phyloP scores from a whole-genome alignment of 2,888 invertebrate genomes.

The Lycaena phlaeas region DNA sequence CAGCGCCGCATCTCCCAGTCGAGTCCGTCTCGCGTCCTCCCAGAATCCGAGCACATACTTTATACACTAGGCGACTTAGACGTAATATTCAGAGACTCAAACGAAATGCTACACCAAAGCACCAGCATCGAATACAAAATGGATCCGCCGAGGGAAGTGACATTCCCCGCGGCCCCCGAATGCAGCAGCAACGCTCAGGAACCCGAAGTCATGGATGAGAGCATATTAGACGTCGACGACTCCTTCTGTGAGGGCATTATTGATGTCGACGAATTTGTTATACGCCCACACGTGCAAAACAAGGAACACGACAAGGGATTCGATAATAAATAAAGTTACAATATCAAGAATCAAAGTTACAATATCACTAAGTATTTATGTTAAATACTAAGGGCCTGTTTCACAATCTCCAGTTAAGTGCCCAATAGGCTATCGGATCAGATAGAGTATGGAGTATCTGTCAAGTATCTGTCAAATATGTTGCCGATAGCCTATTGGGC shows the following conservation, averaged over 20 bases:
- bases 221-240: slow-evolving; percentile 2
- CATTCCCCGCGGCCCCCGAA: neutral
- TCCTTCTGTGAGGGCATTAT: neutral
- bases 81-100: slow-evolving; percentile 37
- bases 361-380: too few relatives aligned
- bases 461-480: too few relatives aligned
- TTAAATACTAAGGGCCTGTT: too few relatives aligned
- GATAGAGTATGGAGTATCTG: too few relatives aligned
- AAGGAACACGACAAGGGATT: neutral
- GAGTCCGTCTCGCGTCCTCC: slow-evolving; percentile 69
- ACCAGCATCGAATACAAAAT: neutral
- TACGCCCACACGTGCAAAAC: neutral
- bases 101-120: slow-evolving; percentile 10
- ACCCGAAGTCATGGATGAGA: neutral
- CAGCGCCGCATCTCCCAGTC: slow-evolving; percentile 89
- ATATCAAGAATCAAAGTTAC: too few relatives aligned
- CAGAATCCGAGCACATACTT: slow-evolving; percentile 36
- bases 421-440: too few relatives aligned
- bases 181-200: neutral
- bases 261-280: slow-evolving; percentile 4
- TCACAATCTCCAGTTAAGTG: too few relatives aligned
- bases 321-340: neutral
- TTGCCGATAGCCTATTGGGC: too few relatives aligned
- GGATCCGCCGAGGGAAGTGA: neutral
- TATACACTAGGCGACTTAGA: slow-evolving; percentile 43